These are phyloP conservation scores for Vanessa cardui DNA, from an alignment of 2,888 invertebrate species.

Conservation along the genomic window DNA sequence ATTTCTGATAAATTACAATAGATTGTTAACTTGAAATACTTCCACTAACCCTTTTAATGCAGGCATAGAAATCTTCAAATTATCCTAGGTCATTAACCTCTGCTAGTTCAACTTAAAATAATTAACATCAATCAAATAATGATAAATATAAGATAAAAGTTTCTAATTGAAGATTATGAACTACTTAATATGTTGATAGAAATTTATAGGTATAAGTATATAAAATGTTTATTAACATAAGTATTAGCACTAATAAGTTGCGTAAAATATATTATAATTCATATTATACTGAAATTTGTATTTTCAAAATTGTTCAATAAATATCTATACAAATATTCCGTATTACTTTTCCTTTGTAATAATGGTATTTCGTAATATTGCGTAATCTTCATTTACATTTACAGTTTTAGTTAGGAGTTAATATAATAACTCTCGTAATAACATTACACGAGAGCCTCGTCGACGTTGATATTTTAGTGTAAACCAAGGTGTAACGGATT, in stretches of 20 bases:
- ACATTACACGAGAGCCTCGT: constrained; percentile 6
- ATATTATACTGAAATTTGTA: too few species aligned
- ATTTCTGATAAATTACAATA: constrained; percentile 21
- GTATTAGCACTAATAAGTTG: too few species aligned
- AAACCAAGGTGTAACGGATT: background rate
- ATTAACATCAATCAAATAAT: background rate
- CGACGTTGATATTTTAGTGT: background rate
- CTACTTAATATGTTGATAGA: background rate
- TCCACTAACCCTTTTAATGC: constrained; percentile 15
- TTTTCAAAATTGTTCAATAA: too few species aligned
- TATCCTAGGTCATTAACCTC: constrained; percentile 25
- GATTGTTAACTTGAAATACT: constrained; percentile 16
- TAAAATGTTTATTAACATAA: too few species aligned
- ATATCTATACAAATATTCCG: too few species aligned
- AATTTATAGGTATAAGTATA: background rate
- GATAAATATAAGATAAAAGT: background rate
- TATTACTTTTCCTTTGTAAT: background rate
- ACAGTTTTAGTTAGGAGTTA: constrained; percentile 3
- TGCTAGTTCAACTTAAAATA: constrained; percentile 3
- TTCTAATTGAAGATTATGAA: background rate
- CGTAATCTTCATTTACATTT: background rate
- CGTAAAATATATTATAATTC: too few species aligned
- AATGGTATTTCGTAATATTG: background rate
- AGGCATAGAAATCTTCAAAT: constrained; percentile 16
- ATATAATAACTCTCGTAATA: constrained; percentile 8